Percentiles rank a stretch among this genome's conserved stretches.
Conservation (phyloP, 2,113 vertebrate species). For the Thunnus thynnus region DNA sequence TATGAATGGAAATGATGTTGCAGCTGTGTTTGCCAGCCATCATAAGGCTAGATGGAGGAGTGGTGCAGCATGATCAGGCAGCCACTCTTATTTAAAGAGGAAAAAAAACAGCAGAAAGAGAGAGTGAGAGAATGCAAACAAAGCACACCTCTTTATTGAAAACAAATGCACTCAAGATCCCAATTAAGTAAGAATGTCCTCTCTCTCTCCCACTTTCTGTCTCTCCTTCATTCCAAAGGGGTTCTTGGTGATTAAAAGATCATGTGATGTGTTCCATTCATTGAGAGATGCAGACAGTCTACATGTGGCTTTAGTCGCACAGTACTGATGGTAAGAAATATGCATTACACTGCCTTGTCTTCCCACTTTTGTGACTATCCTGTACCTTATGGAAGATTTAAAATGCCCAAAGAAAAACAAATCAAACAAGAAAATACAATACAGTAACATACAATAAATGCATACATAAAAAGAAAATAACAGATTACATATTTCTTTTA, state of each 20-base stretch:
- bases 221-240: slow-evolving; percentile 19
- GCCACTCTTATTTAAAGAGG: slow-evolving; percentile 25
- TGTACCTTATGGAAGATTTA: too few relatives aligned
- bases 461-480: too few relatives aligned
- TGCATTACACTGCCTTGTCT: background rate
- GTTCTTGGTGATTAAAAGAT: slow-evolving; percentile 37
- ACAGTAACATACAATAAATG: too few relatives aligned
- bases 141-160: slow-evolving; percentile 74
- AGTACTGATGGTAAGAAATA: background rate
- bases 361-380: background rate
- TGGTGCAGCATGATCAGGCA: slow-evolving; percentile 7
- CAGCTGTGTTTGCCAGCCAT: slow-evolving; percentile 23
- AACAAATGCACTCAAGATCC: slow-evolving; percentile 72
- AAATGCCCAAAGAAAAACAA: too few relatives aligned
- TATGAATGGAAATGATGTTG: slow-evolving; percentile 31
- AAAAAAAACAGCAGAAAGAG: slow-evolving; percentile 19
- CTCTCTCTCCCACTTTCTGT: slow-evolving; percentile 17
- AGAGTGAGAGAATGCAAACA: slow-evolving; percentile 63
- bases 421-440: too few relatives aligned
- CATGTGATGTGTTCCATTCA: slow-evolving; percentile 39
- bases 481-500: too few relatives aligned
- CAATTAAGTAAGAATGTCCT: slow-evolving; percentile 69
- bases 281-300: slow-evolving; percentile 14
- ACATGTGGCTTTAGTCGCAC: background rate
- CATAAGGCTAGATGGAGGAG: background rate